Percentiles rank a stretch among this genome's conserved stretches.
phyloP scores from a whole-genome alignment of 2,797 vertebrate species.

The Ambastaia sidthimunki region DNA sequence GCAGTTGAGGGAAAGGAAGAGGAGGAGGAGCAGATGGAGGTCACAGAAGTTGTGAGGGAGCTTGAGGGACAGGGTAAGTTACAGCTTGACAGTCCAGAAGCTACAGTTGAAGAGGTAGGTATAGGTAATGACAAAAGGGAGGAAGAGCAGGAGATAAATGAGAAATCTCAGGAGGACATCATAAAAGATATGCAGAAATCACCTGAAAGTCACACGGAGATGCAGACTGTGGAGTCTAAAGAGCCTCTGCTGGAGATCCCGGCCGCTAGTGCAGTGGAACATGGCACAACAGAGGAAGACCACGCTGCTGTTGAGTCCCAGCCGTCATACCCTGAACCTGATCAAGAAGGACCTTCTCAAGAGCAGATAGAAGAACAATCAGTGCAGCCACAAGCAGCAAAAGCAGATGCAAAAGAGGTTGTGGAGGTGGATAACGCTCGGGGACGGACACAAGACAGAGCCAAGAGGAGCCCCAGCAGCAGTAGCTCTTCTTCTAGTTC shows the following conservation, averaged over 20 bases:
- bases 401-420: constrained; percentile 64
- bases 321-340: neutral
- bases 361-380: constrained; percentile 16
- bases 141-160: constrained; percentile 66
- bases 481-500: constrained; percentile 73
- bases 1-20: constrained; percentile 73
- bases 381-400: constrained; percentile 68
- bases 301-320: neutral
- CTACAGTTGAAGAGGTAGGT: constrained; percentile 80
- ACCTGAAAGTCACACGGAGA: constrained; percentile 36
- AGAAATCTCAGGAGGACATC: constrained; percentile 64
- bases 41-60: constrained; percentile 64
- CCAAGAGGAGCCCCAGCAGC: constrained; percentile 79
- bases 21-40: constrained; percentile 80
- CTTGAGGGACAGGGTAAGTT: constrained; percentile 67
- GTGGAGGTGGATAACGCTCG: constrained; percentile 69
- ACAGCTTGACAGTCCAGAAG: constrained; percentile 76
- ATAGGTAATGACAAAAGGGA: constrained; percentile 76
- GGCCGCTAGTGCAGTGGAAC: neutral
- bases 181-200: constrained; percentile 55
- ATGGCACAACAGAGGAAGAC: neutral
- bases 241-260: constrained; percentile 24
- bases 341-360: constrained; percentile 6
- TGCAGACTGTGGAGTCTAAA: constrained; percentile 15
- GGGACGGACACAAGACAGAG: constrained; percentile 77